Base-by-base conservation (phyloP, 1,140 invertebrate species). In the Diploscapter pachys region DNA sequence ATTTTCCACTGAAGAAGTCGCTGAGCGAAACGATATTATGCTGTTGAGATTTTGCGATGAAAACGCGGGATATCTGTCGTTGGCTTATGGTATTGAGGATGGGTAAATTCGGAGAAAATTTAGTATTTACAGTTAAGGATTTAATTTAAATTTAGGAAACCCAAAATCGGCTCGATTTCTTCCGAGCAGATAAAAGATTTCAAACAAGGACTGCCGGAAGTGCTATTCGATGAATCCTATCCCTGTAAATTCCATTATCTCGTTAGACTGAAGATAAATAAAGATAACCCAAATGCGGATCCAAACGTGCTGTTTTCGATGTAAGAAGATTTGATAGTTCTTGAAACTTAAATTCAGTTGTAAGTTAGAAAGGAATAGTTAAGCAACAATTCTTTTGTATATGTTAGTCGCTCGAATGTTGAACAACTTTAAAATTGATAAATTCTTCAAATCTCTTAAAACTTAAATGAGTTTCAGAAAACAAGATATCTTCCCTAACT, bases 181-280 rank as follows among this genome's bases (percentile, higher is more conserved):
- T 52, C 65, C 4, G 76, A 78, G 8, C 76, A 76, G 55, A 54
- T 78, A 51, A 78, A 78, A 62, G 76, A 78, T 70, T 78, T 78
- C 53, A 78, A 78, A 31, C 76, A 78, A 13, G 76, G 76, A 63
- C 67, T 78, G 3, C 73, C 76, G 3, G 76, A 78, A 66, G 71
- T 78, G 50, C 11, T 78, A 53, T 74, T 78, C 13, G 76, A 78
- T 54, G 76, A 78, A 49, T 61, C 76, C 6, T 78, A 50, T 57
- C 76, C 76, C 13, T 69, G 66, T 13, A 78, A 76, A 52, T 78
- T 78, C 71, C 64, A 75, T 52, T 62, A 56, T 61, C 5, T 78
- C 4, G 59, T 73, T 4, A 66, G 63, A 75, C 55, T 78, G 66
- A 70, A 74, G 70, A 31, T 31, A 31, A 31, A 31, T 31, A 31